Conservation (phyloP, 2,113 vertebrate genomes). For the Chamaea fasciata region DNA sequence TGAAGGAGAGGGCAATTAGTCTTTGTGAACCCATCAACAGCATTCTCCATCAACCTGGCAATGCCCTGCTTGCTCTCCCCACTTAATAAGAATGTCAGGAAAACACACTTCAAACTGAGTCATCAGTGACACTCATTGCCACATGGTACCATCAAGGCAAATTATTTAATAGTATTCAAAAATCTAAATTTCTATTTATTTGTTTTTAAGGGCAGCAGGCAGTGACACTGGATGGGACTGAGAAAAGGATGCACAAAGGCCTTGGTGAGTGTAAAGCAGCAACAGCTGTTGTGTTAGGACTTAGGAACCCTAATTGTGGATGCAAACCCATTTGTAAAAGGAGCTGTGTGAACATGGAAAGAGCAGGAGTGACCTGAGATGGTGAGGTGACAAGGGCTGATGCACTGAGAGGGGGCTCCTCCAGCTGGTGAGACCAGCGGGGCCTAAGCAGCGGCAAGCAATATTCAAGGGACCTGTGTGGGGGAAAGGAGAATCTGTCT, state of each 20-base stretch:
- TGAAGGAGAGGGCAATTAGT: conserved; percentile 19
- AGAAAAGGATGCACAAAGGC: neutral
- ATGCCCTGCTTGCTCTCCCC: neutral
- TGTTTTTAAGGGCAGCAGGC: neutral
- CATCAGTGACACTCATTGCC: neutral
- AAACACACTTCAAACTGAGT: conserved; percentile 9
- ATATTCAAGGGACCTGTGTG: neutral
- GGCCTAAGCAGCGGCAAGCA: neutral
- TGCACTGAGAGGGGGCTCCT: neutral
- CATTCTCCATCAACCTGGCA: conserved; percentile 11
- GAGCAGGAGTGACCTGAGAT: neutral
- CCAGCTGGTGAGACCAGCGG: neutral
- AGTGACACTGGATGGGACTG: neutral
- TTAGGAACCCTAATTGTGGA: neutral
- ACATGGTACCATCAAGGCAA: neutral
- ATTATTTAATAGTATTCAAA: neutral
- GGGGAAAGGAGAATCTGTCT: neutral
- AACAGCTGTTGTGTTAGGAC: neutral
- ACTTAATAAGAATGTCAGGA: neutral
- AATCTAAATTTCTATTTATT: neutral
- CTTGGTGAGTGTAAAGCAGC: neutral
- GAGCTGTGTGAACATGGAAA: neutral
- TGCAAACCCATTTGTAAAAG: neutral
- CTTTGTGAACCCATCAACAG: conserved; percentile 26
- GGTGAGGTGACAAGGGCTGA: neutral